A percentile compares a stretch with the other conserved stretches of the same genome.
phyloP scores from a whole-genome alignment of 2,797 vertebrate genomes.

The Taenioides sp. region DNA sequence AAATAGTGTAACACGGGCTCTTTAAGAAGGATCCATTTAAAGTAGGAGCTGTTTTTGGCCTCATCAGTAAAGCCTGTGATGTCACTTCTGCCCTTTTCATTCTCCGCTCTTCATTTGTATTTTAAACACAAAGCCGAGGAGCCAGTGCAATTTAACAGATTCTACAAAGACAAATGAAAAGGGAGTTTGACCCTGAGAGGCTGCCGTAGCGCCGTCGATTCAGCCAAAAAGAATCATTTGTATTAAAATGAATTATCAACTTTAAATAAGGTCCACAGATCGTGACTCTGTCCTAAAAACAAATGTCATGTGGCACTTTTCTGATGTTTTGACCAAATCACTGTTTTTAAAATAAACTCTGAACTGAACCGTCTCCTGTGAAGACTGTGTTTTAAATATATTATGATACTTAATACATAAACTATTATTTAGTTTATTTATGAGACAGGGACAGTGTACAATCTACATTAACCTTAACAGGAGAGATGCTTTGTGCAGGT shows the following conservation, averaged over 20 bases:
- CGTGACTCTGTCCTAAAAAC: too few relatives aligned
- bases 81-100: background rate
- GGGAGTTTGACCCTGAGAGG: background rate
- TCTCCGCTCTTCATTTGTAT: background rate
- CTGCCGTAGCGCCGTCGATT: background rate
- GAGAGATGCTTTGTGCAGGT: too few relatives aligned
- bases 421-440: too few relatives aligned
- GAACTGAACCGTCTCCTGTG: background rate
- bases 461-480: too few relatives aligned
- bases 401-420: too few relatives aligned
- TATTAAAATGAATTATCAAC: background rate
- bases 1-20: too few relatives aligned
- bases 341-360: background rate
- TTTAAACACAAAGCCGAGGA: background rate
- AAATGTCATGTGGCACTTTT: background rate
- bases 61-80: background rate
- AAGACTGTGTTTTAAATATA: background rate
- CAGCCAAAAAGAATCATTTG: background rate
- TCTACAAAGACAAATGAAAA: too few relatives aligned
- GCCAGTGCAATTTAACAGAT: background rate
- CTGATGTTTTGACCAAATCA: background rate
- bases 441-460: too few relatives aligned
- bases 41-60: background rate
- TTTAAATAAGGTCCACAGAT: too few relatives aligned
- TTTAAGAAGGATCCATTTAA: too few relatives aligned